A percentile compares a stretch with the other conserved stretches of the same genome.
These are phyloP conservation scores for Picathartes gymnocephalus DNA, from an alignment of 2,113 vertebrate genomes.

Conservation along the genomic window DNA sequence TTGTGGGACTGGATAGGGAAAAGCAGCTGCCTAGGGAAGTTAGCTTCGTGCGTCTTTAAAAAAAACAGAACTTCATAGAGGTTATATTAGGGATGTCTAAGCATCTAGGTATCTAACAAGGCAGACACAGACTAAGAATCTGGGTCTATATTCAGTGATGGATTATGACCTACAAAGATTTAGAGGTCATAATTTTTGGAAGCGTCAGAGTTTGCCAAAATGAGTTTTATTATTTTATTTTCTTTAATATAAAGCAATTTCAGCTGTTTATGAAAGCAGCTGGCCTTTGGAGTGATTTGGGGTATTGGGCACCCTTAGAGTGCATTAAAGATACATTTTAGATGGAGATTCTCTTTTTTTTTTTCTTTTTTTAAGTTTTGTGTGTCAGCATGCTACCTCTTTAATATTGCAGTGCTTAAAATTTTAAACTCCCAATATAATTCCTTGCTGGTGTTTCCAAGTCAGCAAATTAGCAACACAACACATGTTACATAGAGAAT, in stretches of 20 bases:
- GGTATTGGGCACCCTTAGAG: not conserved
- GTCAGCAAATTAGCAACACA: slow-evolving; percentile 38
- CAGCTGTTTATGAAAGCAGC: not conserved
- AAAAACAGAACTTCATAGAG: not conserved
- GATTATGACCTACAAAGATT: not conserved
- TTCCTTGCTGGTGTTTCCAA: not conserved
- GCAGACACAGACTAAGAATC: not conserved
- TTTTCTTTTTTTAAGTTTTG: not conserved
- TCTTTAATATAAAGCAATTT: not conserved
- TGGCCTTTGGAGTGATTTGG: not conserved
- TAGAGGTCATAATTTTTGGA: not conserved
- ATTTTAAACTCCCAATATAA: not conserved
- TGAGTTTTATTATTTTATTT: not conserved
- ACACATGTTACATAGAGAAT: not conserved
- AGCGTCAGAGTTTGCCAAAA: not conserved
- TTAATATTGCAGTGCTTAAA: slow-evolving; percentile 12
- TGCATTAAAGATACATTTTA: not conserved
- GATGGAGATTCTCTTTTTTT: not conserved
- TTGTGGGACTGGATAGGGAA: not conserved
- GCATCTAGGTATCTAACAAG: not conserved
- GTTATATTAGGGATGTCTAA: not conserved
- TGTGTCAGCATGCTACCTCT: not conserved
- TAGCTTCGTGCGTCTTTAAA: not conserved
- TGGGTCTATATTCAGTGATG: not conserved
- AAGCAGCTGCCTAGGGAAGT: not conserved